A percentile compares a stretch with the other conserved stretches of the same genome.
Evolutionary conservation across 2,888 invertebrate genomes (phyloP).

Genomic region (Amiota minor): DNA sequence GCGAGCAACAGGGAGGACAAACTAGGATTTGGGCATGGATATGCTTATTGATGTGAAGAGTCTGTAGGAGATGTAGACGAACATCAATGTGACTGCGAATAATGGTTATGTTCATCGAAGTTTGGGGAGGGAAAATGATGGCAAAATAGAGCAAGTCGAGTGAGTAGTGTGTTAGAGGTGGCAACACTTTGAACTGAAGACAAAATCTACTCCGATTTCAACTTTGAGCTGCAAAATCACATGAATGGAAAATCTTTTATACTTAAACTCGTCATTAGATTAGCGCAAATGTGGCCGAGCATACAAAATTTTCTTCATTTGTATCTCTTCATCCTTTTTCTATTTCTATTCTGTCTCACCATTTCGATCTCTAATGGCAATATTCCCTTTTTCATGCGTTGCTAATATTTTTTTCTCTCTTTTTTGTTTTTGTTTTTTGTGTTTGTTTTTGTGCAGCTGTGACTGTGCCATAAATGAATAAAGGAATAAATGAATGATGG

Average conservation of each 20-base stretch:
- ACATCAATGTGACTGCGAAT: constrained; percentile 64
- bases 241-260: constrained; percentile 64
- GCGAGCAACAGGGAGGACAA: not conserved
- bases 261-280: constrained; percentile 64
- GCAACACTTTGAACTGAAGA: not conserved
- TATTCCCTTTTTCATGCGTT: not conserved
- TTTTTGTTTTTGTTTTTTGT: not conserved
- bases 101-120: constrained; percentile 48
- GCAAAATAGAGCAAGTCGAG: constrained; percentile 26
- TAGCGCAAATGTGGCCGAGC: constrained; percentile 64
- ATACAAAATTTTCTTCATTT: constrained; percentile 51
- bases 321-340: not conserved
- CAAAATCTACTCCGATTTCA: not conserved
- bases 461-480: not conserved
- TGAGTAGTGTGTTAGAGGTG: constrained; percentile 17
- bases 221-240: constrained; percentile 26
- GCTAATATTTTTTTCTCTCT: no score
- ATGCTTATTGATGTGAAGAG: constrained; percentile 3
- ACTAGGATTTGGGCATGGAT: not conserved
- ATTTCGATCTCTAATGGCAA: not conserved
- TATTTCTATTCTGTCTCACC: not conserved
- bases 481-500: not conserved
- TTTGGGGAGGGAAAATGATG: not conserved
- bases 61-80: constrained; percentile 38
- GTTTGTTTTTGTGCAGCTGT: not conserved